Evolutionary conservation across 2,888 invertebrate genomes (phyloP), one percentile per base, ranked within the genome.

Genomic region (Camptogramma bilineatum): DNA sequence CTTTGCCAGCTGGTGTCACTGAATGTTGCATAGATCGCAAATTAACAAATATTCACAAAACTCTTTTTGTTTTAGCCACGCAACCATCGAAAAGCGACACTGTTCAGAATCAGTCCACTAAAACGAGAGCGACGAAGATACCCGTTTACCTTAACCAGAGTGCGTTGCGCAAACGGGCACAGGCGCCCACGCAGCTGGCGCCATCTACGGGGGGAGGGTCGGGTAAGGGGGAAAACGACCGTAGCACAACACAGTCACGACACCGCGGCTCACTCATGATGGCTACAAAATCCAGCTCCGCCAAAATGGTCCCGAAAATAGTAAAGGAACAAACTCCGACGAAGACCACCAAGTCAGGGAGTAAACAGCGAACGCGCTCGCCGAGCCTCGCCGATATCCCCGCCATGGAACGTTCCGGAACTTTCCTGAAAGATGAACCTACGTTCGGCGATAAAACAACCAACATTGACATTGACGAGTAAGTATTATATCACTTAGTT

Each of bases 361-460:
- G 44, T 28, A 17, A 31, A 39, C 65, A 52, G 44, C 52, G 51
- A 10, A 9, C 62, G 68, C 70, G 44, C 34, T 61, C 75, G n/a
- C 60, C 69, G 4, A 28, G 72, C 8, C 64, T 61, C 9, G 72
- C 79, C 2, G 68, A 74, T 10, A 82, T 85, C 28, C 87, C 87
- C 0, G 70, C 76, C 0, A 92, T 95, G 90, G 93, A 94, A 68
- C 94, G 96, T 50, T 96, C 96, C 0, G 95, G 95, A 17, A 96
- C 96, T 0, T 96, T 96, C 79, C 86, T 96, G 17, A 96, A 96
- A 82, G 96, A 96, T 72, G 96, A 96, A 82, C 96, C 96, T 0
- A 96, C 95, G 18, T 91, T 91, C 62, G 83, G 84, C 1, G 85
- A 86, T 39, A 88, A 82, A 67, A 83, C 84, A 17, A 80, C 81